Conservation (phyloP, 2,113 vertebrate species). For the Orthonyx spaldingii region DNA sequence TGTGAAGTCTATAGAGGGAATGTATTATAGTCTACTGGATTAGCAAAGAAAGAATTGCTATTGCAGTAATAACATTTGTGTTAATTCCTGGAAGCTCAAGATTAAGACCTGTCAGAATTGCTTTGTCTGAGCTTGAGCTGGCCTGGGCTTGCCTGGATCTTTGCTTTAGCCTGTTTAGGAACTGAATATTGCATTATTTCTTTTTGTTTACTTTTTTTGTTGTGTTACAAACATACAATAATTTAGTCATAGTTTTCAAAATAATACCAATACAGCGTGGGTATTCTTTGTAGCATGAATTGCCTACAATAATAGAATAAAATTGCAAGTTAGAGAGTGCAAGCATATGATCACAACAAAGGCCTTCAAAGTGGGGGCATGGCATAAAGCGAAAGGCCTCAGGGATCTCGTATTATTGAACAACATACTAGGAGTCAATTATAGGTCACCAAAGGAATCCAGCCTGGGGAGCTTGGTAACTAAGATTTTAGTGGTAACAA, state of each 20-base stretch:
- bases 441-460: not conserved
- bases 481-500: not conserved
- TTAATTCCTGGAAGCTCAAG: not conserved
- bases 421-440: not conserved
- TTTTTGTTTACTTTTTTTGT: not conserved
- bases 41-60: not conserved
- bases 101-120: not conserved
- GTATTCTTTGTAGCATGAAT: not conserved
- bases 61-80: not conserved
- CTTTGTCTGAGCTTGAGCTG: not conserved
- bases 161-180: not conserved
- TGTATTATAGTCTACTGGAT: not conserved
- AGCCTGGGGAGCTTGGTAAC: not conserved
- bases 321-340: not conserved
- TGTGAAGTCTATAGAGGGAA: not conserved
- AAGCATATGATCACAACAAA: not conserved
- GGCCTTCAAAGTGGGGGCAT: not conserved
- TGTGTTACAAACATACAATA: not conserved
- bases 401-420: not conserved
- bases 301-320: not conserved
- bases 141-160: not conserved
- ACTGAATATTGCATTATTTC: not conserved
- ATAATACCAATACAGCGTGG: rapidly evolving
- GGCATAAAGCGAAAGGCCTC: rapidly evolving
- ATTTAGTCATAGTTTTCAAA: not conserved